Evolutionary conservation across 2,888 invertebrate species (phyloP), one percentile per base, ranked within the genome.

Genomic region (Hecatera dysodea): DNA sequence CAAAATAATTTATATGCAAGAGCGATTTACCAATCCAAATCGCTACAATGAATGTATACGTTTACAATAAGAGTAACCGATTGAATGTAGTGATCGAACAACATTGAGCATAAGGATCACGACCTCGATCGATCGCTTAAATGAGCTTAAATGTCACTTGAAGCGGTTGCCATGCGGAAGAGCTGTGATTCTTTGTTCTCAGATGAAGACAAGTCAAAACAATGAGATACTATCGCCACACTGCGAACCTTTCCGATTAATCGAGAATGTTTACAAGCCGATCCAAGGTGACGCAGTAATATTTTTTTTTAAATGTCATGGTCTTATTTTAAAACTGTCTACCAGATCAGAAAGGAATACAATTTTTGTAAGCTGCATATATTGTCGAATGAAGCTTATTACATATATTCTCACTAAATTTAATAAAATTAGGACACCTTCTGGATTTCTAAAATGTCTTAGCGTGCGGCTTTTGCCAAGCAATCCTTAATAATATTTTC

Each of bases 101-200:
- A 86, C 87, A 89, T 85, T 87, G 87, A 89, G 88, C 85, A 86
- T 87, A 88, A 84, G 85, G 88, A 91, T 88, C 89, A 89, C 84
- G 94, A 93, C 93, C 94, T 94, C 94, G 91, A 92, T 93, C 91
- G 91, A 91, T 92, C 91, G 92, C 85, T 92, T 93, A 94, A 95
- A 95, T 93, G 93, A 94, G 91, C 85, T 92, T 93, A 94, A 95
- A 95, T 95, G 94, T 94, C 95, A 95, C 92, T 94, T 90, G 93
- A 86, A 89, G 88, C 84, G 81, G 94, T 94, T 93, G 90, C 93
- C 89, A 93, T 87, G 92, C 94, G 94, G 95, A 95, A 95, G 90
- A 90, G 84, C 75, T 84, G 83, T 87, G 89, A 88, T 89, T 91
- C 92, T 93, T 94, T 93, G 93, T 93, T 92, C 92, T 87, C 88